phyloP scores from a whole-genome alignment of 1,140 invertebrate species.

The Batillaria attramentaria region DNA sequence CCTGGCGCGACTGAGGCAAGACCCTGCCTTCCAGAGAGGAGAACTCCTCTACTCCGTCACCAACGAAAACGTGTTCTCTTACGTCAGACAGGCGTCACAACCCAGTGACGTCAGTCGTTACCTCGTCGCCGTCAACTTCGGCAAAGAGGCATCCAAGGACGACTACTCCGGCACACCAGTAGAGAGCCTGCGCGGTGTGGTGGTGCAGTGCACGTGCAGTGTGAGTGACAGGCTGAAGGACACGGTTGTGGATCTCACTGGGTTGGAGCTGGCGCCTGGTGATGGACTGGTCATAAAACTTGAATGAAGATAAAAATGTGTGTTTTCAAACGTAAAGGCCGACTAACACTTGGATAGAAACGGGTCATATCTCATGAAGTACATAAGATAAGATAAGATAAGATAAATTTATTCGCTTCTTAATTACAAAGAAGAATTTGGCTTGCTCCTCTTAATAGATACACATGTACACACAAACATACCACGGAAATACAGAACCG shows the following conservation, averaged over 20 bases:
- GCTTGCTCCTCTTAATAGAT: no score
- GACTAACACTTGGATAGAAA: no score
- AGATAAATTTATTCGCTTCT: no score
- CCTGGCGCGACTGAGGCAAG: slow-evolving; percentile 36
- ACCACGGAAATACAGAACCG: no score
- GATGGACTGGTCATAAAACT: slow-evolving; percentile 37
- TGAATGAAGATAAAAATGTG: neutral
- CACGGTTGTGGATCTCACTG: neutral
- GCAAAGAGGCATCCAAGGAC: slow-evolving; percentile 25
- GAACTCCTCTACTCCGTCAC: slow-evolving; percentile 35
- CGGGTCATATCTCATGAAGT: no score
- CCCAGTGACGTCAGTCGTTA: slow-evolving; percentile 16
- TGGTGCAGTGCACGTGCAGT: slow-evolving; percentile 30
- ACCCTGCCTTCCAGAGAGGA: slow-evolving; percentile 44
- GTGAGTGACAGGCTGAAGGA: slow-evolving; percentile 17
- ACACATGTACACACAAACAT: no score
- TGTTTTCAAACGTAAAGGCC: no score
- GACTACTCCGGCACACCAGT: slow-evolving; percentile 34
- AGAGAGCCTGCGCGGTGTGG: slow-evolving; percentile 14
- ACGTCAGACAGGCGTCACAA: slow-evolving; percentile 25
- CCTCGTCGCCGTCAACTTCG: slow-evolving; percentile 42
- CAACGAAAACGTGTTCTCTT: slow-evolving; percentile 49
- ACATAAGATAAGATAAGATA: no score
- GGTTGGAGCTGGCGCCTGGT: slow-evolving; percentile 29
- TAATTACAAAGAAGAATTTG: no score